phyloP scores from a whole-genome alignment of 1,140 invertebrate species.

The Rhizoglyphus robini region DNA sequence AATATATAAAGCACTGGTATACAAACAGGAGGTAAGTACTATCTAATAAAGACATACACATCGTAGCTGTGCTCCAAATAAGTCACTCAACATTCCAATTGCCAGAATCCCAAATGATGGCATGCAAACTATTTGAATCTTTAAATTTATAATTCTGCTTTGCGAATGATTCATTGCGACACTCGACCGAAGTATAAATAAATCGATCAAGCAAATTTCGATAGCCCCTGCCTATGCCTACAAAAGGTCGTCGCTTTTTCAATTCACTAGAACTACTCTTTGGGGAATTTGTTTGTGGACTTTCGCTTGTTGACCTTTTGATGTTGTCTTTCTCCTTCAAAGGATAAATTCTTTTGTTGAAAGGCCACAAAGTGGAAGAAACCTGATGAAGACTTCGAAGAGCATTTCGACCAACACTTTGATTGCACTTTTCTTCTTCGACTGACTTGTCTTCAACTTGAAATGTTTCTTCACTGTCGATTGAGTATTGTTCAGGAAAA shows the following conservation, averaged over 20 bases:
- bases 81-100: conserved; percentile 16
- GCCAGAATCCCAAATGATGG: conserved; percentile 18
- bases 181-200: conserved; percentile 9
- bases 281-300: too few relatives aligned
- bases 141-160: background rate
- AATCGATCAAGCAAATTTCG: conserved; percentile 51
- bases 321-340: background rate
- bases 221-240: conserved; percentile 67
- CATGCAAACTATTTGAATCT: background rate
- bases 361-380: background rate
- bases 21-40: too few relatives aligned
- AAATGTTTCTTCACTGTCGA: background rate
- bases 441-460: background rate
- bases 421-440: background rate
- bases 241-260: conserved; percentile 34
- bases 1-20: too few relatives aligned
- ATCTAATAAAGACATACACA: too few relatives aligned
- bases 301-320: background rate
- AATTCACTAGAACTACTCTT: background rate
- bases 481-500: conserved; percentile 18
- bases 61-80: too few relatives aligned
- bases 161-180: conserved; percentile 16
- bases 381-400: background rate
- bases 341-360: background rate
- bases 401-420: conserved; percentile 1